Base-by-base conservation (phyloP, 2,113 vertebrate species). In the Oryzias curvinotus region DNA sequence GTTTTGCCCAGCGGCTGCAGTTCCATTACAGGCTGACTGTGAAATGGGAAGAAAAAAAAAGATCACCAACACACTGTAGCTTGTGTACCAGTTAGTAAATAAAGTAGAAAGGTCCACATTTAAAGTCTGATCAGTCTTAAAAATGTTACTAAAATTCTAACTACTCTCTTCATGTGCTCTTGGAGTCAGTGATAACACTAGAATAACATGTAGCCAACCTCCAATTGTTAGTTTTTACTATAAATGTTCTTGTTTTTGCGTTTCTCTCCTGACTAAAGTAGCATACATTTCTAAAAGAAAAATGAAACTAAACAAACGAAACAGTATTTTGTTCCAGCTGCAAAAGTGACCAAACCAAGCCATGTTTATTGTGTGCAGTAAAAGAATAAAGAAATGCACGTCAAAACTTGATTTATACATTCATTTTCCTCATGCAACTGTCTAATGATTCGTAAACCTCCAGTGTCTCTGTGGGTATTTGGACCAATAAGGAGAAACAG, bases 1-100 rank as follows among this genome's bases (percentile, higher is more conserved):
- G 14, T 64, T 67, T 65, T 81, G 62, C 65, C 78, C 57, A 12
- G 53, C 74, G 81, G 77, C 71, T 63, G 64, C 3, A 15, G 57
- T 50, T 68, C 30, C 56, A 47, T 43, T 25, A 23, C 74, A 67
- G 75, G 48, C 55, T 42, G 48, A 66, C 58, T 62, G 14, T 71
- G 30, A 62, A 67, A 54, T 14, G 15, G 10, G 16, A 4, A 41
- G 5, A 50, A 17, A 58, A 42, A 73, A 46, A 51, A 36, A 36
- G 12, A 13, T 3, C 36, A 36, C 36, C 36, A 36, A 36, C 21
- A 48, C 53, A 60, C 14, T 41, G 15, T 46, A 7, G 3, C 6
- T 53, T 60, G 50, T 72, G 51, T 25, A 28, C 1, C 10, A 12
- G 52, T 57, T 19, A n/a, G 10, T 23, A 68, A 3, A 28, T 19